Base-by-base conservation (phyloP, 2,888 invertebrate species). In the Apamea crenata region DNA sequence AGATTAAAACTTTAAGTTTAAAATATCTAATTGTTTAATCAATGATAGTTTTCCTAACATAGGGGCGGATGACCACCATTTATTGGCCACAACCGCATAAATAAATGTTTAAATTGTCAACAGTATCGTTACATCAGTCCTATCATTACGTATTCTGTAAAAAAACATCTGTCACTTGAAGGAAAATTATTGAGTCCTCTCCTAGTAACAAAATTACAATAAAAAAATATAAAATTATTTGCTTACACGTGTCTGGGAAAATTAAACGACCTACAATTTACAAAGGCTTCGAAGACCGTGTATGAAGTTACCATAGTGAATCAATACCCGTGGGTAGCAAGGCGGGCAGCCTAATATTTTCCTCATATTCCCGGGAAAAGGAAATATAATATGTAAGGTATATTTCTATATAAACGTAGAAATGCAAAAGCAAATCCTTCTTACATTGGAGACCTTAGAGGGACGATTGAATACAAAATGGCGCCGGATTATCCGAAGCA, bases 221-320 rank as follows among this genome's bases (percentile, higher is more conserved):
- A 25, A 25, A n/a, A 76, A 61, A 18, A 61, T 29, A 29, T 21
- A 47, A 3, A 36, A 14, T 14, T n/a, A 71, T 32, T 12, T 18
- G 14, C 14, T 44, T 72, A 67, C 70, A 67, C 44, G 66, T 67
- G 32, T 14, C n/a, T 5, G 2, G n/a, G 25, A 29, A 82, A 50
- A 63, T 69, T 66, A 12, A 67, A 74, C 50, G 40, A 21, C 16
- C 21, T 18, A 44, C 16, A 61, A 67, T 6, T 61, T 78, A 61
- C 29, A 36, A 16, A 25, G 40, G 12, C 18, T 59, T 71, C 29
- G 10, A 8, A 69, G 18, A 32, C 7, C 3, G 32, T 70, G 29
- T 71, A 59, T 74, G 25, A 61, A 56, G 86, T 81, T 74, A n/a
- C 88, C 70, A 81, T 81, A 74, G 81, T 25, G 73, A 80, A 78